Evolutionary conservation across 2,797 vertebrate genomes (phyloP).

Genomic region (Labeo calbasu): DNA sequence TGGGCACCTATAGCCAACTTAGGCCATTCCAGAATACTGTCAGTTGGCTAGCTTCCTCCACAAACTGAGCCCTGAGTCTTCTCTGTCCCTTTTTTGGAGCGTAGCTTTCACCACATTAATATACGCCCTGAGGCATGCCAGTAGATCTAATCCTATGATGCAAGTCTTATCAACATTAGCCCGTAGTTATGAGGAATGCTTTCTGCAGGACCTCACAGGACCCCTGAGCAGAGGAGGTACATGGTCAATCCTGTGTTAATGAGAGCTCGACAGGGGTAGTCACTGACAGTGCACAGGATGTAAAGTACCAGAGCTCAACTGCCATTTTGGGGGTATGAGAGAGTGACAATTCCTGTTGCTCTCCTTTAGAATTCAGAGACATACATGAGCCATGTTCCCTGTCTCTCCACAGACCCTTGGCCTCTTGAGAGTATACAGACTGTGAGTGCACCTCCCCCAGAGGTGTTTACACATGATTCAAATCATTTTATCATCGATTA

Average conservation of each 20-base stretch:
- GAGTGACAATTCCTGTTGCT: neutral
- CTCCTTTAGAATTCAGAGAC: neutral
- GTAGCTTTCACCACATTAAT: neutral
- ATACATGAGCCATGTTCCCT: neutral
- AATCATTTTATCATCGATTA: no score
- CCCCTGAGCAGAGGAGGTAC: neutral
- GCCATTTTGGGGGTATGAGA: neutral
- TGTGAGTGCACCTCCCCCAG: no score
- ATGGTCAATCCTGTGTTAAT: neutral
- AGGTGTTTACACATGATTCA: no score
- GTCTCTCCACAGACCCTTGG: neutral
- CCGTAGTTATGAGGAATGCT: neutral
- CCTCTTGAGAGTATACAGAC: no score
- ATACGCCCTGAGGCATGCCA: neutral
- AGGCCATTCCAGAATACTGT: neutral
- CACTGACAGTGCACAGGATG: neutral
- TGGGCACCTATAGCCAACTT: neutral
- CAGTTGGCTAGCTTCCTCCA: neutral
- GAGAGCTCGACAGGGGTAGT: neutral
- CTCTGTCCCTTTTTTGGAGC: neutral
- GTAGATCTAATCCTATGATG: neutral
- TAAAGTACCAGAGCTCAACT: neutral
- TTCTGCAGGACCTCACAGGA: neutral
- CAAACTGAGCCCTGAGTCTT: neutral
- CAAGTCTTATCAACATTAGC: neutral